phyloP scores from a whole-genome alignment of 2,797 vertebrate genomes.

The Poliocrania exsul region DNA sequence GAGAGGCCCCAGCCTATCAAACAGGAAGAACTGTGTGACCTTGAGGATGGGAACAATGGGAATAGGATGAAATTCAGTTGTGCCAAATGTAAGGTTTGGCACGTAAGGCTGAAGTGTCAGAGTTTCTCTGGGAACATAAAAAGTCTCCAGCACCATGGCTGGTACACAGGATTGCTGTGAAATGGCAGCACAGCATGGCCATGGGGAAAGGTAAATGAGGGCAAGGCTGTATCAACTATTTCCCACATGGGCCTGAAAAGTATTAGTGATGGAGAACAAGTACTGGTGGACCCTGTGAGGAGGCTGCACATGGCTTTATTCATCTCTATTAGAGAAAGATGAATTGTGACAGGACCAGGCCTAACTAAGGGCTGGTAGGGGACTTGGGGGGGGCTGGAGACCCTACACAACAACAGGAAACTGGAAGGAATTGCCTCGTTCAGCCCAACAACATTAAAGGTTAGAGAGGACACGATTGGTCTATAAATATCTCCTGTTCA shows the following conservation, averaged over 20 bases:
- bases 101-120: not conserved
- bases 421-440: not conserved
- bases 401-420: not conserved
- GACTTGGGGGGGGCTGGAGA: not conserved
- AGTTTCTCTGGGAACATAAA: not conserved
- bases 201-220: not conserved
- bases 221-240: not conserved
- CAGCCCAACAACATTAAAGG: not conserved
- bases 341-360: fast-evolving
- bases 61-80: not conserved
- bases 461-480: conserved; percentile 15
- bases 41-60: conserved; percentile 46
- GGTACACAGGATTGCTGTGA: not conserved
- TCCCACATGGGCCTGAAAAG: not conserved
- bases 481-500: conserved; percentile 57
- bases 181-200: not conserved
- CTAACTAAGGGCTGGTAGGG: not conserved
- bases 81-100: conserved; percentile 49
- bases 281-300: not conserved
- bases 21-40: conserved; percentile 53
- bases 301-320: not conserved
- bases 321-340: not conserved
- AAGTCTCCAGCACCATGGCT: not conserved
- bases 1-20: conserved; percentile 43
- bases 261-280: not conserved